These are phyloP conservation scores for Chelonus insularis DNA, from an alignment of 1,140 invertebrate genomes.

Conservation along the genomic window DNA sequence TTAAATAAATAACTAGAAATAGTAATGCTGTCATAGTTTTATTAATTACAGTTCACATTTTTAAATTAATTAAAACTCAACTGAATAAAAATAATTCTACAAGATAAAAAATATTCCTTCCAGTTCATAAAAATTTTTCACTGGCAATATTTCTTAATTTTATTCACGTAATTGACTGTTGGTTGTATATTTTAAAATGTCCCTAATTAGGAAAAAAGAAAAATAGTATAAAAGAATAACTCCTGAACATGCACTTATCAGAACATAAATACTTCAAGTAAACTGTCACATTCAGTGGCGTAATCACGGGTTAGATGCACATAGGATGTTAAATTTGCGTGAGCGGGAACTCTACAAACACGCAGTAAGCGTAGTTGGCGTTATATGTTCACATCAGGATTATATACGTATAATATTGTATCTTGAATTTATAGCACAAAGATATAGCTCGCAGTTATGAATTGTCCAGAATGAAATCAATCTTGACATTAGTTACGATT, in stretches of 20 bases:
- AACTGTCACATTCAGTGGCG: slow-evolving; percentile 43
- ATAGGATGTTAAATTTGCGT: slow-evolving; percentile 44
- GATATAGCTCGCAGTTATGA: slow-evolving; percentile 37
- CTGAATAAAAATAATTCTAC: no score
- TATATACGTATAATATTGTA: slow-evolving; percentile 45
- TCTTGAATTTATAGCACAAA: slow-evolving; percentile 50
- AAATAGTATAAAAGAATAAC: slow-evolving; percentile 1
- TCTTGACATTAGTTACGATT: slow-evolving; percentile 30
- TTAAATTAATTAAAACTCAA: no score
- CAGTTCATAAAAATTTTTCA: no score
- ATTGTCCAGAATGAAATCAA: slow-evolving; percentile 46
- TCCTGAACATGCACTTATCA: slow-evolving; percentile 39
- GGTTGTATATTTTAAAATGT: no score
- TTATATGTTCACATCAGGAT: slow-evolving; percentile 13
- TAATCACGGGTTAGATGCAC: slow-evolving; percentile 42
- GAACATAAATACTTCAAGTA: slow-evolving; percentile 51
- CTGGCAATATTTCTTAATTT: no score
- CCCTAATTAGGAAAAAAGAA: no score
- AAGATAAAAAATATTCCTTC: no score
- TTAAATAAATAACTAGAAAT: no score
- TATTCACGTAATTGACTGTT: no score
- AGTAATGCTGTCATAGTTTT: no score
- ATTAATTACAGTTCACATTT: no score
- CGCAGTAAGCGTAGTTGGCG: neutral
- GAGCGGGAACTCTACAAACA: neutral